Base-by-base conservation (phyloP, 2,888 invertebrate genomes). In the Apodemia hepburni region DNA sequence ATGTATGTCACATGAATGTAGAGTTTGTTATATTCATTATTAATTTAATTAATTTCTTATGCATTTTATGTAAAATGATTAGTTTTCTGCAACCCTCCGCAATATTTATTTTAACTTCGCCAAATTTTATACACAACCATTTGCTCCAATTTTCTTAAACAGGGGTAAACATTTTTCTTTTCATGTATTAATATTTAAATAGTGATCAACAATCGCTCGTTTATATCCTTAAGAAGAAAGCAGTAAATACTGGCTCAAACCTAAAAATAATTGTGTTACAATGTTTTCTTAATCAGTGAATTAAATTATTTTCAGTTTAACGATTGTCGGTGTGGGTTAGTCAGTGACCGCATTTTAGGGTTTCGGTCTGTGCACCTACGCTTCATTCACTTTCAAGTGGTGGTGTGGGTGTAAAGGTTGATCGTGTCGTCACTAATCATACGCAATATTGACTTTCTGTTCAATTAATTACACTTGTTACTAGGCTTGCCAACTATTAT, bases 381-480 rank as follows among this genome's bases (percentile, higher is more conserved):
- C 68, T 65, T 63, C 54, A 54, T 54, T 54, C 54, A 68, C 64
- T 61, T 70, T 67, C 68, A 70, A 70, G 67, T 66, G 66, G 66
- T 63, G 66, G 22, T 22, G 87, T 85, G 75, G 85, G 87, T 73
- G 86, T 79, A 77, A 85, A 87, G 85, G 87, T 84, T 82, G 78
- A 71, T 68, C 70, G 73, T 85, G 84, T 82, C 85, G 83, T 84
- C 84, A 85, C 68, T 51, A 58, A 18, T 61, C 51, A 54, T 27
- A 54, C 54, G 58, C 38, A 59, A 63, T 65, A 64, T 63, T 61
- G 58, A 64, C 65, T 62, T 65, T 66, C 66, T 64, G 65, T 65
- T 59, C n/a, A n/a, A 57, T 57, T 29, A 12, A 57, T 7, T 57
- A 8, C 15, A n/a, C n/a, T 47, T 17, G 47, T 47, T 47, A 47